Conservation (phyloP, 2,797 vertebrate genomes). For the Sebastolobus altivelis region DNA sequence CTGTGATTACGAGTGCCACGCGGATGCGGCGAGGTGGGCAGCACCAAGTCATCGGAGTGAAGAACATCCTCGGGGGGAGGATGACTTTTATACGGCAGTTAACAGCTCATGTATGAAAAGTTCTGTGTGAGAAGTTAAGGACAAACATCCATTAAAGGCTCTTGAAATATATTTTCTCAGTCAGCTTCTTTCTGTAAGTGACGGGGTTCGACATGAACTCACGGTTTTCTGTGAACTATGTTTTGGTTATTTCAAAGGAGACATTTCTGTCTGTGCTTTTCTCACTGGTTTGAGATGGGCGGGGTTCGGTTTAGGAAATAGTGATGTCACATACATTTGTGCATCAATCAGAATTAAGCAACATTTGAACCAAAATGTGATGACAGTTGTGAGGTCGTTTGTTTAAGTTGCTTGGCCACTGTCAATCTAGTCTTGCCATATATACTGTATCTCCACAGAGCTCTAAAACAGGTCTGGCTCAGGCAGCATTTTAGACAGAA, state of each 20-base stretch:
- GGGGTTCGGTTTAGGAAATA: neutral
- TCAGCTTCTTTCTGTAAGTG: neutral
- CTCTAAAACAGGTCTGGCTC: no score
- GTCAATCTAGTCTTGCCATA: neutral
- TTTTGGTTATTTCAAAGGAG: neutral
- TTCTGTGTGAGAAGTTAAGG: constrained; percentile 16
- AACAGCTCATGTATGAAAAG: constrained; percentile 27
- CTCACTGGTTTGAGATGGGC: no score
- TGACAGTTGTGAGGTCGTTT: neutral
- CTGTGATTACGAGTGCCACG: constrained; percentile 58
- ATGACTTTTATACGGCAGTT: constrained; percentile 62
- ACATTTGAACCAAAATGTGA: neutral
- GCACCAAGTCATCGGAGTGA: constrained; percentile 34
- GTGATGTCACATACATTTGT: neutral
- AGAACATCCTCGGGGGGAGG: constrained; percentile 58
- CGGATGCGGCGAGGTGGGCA: constrained; percentile 44
- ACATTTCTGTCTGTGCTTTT: neutral
- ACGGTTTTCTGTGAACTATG: no score
- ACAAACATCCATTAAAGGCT: neutral
- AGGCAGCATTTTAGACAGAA: no score
- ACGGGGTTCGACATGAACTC: neutral
- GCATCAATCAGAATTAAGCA: neutral
- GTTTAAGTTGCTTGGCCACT: neutral
- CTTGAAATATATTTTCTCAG: neutral
- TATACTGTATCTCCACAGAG: no score